Evolutionary conservation across 1,140 invertebrate species (phyloP).

Genomic region (Euschistus heros): DNA sequence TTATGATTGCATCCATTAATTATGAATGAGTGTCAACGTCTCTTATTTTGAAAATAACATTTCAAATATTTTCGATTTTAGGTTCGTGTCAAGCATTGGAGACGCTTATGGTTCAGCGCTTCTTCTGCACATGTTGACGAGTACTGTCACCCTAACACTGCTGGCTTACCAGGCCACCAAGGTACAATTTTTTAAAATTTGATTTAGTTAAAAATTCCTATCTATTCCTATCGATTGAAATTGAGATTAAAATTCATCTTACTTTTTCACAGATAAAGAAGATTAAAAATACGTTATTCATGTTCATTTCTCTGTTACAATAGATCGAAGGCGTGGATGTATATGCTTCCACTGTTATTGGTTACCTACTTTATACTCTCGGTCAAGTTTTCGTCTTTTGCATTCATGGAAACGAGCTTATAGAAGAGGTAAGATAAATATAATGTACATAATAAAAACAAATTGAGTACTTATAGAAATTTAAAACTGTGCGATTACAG

Average conservation of each 20-base stretch:
- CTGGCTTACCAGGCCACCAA: slow-evolving; percentile 76
- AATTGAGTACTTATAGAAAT: background rate
- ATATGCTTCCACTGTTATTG: slow-evolving; percentile 61
- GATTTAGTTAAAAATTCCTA: slow-evolving; percentile 5
- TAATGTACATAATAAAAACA: background rate
- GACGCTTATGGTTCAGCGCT: slow-evolving; percentile 69
- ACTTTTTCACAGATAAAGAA: background rate
- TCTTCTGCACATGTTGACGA: slow-evolving; percentile 69
- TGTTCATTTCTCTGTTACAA: background rate
- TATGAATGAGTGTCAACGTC: background rate
- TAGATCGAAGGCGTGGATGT: slow-evolving; percentile 61
- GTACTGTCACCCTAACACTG: slow-evolving; percentile 67
- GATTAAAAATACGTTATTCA: background rate
- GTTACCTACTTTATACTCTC: slow-evolving; percentile 64
- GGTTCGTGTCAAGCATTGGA: slow-evolving; percentile 63
- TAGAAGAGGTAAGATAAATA: slow-evolving; percentile 60
- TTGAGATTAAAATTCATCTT: background rate
- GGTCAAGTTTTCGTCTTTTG: slow-evolving; percentile 76
- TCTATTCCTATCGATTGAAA: background rate
- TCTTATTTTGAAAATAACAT: background rate
- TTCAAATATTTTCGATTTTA: slow-evolving; percentile 32
- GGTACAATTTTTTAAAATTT: too few relatives aligned
- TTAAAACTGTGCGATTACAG: too few relatives aligned
- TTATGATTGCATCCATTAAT: too few relatives aligned
- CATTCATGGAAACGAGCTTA: slow-evolving; percentile 70